Evolutionary conservation across 2,888 invertebrate species (phyloP).

Genomic region (Heteromurus nitidus): DNA sequence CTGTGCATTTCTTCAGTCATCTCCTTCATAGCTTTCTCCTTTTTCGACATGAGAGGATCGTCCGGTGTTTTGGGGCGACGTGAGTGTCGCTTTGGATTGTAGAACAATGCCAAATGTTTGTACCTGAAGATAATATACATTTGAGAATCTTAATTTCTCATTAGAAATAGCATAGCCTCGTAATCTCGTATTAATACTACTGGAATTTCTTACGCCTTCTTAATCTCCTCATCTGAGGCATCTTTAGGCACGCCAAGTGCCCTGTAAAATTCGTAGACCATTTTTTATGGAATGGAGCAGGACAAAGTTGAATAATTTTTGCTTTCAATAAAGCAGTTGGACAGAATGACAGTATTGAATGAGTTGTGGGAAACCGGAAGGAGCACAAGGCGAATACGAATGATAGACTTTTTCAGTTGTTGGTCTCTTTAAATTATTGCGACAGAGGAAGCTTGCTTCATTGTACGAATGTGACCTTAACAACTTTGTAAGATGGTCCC

Average conservation of each 20-base stretch:
- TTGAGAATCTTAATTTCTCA: not conserved
- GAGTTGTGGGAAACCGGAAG: too few relatives aligned
- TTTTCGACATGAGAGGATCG: constrained; percentile 75
- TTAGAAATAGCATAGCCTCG: not conserved
- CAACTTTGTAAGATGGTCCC: too few relatives aligned
- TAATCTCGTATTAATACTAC: not conserved
- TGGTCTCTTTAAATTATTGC: too few relatives aligned
- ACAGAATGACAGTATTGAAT: too few relatives aligned
- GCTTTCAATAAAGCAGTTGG: too few relatives aligned
- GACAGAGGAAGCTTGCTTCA: too few relatives aligned
- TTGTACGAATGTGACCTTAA: too few relatives aligned
- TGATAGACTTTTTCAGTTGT: too few relatives aligned
- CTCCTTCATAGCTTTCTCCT: constrained; percentile 64
- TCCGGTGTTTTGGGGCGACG: constrained; percentile 65
- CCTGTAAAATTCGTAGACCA: constrained; percentile 87
- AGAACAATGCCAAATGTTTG: constrained; percentile 67
- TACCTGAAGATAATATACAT: constrained; percentile 55
- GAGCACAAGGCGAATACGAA: too few relatives aligned
- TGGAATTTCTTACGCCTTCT: constrained; percentile 80
- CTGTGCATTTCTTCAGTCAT: constrained; percentile 63
- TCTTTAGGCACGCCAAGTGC: constrained; percentile 82
- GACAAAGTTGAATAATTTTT: too few relatives aligned
- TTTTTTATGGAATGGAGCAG: too few relatives aligned
- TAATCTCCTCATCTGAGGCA: constrained; percentile 83
- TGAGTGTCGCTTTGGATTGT: constrained; percentile 69